Conservation (phyloP, 92 coral and sea anemone species). For the Palythoa grandiflora region DNA sequence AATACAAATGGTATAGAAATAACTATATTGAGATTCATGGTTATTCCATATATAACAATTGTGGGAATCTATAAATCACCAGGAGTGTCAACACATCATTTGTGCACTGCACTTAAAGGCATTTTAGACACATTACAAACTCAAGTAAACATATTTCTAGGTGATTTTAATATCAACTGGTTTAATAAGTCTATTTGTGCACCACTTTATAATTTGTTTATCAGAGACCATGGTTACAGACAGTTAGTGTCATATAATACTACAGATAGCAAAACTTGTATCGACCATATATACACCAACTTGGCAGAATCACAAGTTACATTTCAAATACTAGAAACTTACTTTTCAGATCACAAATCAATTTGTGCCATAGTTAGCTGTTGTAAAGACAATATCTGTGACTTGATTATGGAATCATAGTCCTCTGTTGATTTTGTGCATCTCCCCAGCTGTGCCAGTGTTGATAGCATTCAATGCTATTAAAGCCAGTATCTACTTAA, state of each 20-base stretch:
- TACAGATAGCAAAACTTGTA: conserved; percentile 6
- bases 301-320: conserved; percentile 8
- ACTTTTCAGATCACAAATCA: conserved; percentile 10
- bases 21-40: neutral
- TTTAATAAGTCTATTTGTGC: conserved; percentile 5
- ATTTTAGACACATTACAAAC: conserved; percentile 2
- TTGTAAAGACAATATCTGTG: conserved; percentile 13
- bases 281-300: conserved; percentile 14
- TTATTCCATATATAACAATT: conserved; percentile 1
- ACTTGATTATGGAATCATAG: conserved; percentile 14
- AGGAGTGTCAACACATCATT: conserved; percentile 1
- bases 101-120: conserved; percentile 7
- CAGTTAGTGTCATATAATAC: conserved; percentile 10
- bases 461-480: conserved; percentile 14
- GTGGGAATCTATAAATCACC: conserved; percentile 2
- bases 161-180: neutral
- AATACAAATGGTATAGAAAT: neutral
- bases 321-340: conserved; percentile 8
- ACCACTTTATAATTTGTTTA: conserved; percentile 12
- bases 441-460: conserved; percentile 20
- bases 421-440: conserved; percentile 3
- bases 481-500: conserved; percentile 7
- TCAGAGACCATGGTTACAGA: conserved; percentile 22
- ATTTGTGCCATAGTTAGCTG: conserved; percentile 12
- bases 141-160: neutral